A percentile compares a stretch with the other conserved stretches of the same genome.
Conservation (phyloP, 2,113 vertebrate genomes). For the Calidris pugnax region DNA sequence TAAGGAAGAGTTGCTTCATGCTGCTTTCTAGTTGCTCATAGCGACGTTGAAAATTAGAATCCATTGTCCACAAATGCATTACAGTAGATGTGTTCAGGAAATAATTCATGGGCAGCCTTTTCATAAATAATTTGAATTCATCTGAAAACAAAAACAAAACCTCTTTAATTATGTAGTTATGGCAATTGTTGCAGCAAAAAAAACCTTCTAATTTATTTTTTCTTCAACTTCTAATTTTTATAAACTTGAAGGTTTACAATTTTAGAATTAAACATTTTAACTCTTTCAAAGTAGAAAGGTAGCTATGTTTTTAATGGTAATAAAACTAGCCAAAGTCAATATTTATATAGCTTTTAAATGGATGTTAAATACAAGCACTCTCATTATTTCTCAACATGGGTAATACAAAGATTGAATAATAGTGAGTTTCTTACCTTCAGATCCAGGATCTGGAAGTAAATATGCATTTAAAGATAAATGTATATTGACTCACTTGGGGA, state of each 20-base stretch:
- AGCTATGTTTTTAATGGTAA: background rate
- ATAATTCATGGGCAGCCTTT: constrained; percentile 89
- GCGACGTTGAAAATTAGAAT: constrained; percentile 89
- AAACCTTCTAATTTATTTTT: background rate
- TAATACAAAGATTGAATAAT: background rate
- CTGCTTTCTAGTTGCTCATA: constrained; percentile 91
- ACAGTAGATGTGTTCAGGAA: constrained; percentile 92
- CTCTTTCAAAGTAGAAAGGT: background rate
- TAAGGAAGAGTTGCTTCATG: constrained; percentile 86
- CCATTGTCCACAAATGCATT: constrained; percentile 93
- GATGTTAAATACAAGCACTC: background rate
- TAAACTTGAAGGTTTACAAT: background rate
- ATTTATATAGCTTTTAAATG: background rate
- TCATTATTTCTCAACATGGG: background rate
- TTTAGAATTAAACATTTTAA: background rate
- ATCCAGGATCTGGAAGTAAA: background rate
- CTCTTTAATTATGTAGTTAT: background rate
- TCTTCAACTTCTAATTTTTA: background rate
- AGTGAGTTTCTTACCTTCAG: background rate
- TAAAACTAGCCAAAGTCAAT: background rate
- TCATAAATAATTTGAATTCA: constrained; percentile 94
- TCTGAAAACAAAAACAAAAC: constrained; percentile 70
- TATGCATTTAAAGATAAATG: background rate
- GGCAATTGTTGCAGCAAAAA: background rate
- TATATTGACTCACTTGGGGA: background rate